Percentiles rank a stretch among this genome's conserved stretches.
Evolutionary conservation across 2,888 invertebrate species (phyloP).

Genomic region (Carabus problematicus): DNA sequence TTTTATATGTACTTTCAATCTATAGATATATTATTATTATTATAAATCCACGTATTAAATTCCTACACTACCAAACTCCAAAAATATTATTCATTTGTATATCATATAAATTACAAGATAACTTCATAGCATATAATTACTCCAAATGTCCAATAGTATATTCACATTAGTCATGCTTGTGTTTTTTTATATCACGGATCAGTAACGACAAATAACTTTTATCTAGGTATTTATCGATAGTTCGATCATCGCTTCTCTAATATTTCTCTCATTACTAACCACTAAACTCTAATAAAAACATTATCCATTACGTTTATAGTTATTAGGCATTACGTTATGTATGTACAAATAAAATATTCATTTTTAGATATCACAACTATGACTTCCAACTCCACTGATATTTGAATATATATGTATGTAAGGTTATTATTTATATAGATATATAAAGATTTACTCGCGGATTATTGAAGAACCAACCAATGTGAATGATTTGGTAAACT

Average conservation of each 20-base stretch:
- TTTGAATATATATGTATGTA: conserved; percentile 18
- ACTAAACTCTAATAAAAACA: conserved; percentile 37
- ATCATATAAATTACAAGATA: conserved; percentile 40
- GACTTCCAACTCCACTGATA: conserved; percentile 43
- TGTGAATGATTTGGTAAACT: background rate
- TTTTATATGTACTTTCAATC: conserved; percentile 10
- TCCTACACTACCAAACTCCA: conserved; percentile 43
- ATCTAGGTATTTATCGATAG: background rate
- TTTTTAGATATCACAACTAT: conserved; percentile 43
- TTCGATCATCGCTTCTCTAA: conserved; percentile 29
- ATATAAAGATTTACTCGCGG: background rate
- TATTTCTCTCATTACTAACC: background rate
- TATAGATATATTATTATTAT: conserved; percentile 14
- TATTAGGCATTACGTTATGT: conserved; percentile 42
- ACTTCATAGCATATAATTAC: conserved; percentile 16
- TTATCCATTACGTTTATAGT: conserved; percentile 40
- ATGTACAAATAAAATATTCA: conserved; percentile 43
- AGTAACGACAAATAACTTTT: no score
- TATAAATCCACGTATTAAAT: conserved; percentile 43
- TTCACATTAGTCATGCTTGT: conserved; percentile 31
- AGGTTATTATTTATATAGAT: conserved; percentile 4
- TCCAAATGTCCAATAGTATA: conserved; percentile 7
- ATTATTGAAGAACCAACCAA: no score
- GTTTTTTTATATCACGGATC: conserved; percentile 31
- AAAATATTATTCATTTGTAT: conserved; percentile 43